Evolutionary conservation across 1,140 invertebrate genomes (phyloP).

Genomic region (Procambarus clarkii): DNA sequence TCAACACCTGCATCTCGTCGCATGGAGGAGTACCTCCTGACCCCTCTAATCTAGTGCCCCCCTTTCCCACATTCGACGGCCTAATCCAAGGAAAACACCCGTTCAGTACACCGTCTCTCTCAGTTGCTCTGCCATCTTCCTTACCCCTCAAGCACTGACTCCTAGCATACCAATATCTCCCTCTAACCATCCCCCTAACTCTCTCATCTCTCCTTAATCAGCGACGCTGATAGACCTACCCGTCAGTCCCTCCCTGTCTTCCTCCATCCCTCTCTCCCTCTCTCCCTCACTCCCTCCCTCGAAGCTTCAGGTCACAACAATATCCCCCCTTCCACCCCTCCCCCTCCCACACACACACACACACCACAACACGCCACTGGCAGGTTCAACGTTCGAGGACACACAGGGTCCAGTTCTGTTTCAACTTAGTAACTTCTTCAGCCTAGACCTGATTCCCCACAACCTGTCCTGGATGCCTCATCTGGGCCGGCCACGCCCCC

Average conservation of each 20-base stretch:
- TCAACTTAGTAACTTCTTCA: slow-evolving; percentile 41
- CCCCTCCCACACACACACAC: no score
- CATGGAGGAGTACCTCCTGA: no score
- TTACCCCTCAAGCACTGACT: neutral
- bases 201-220: slow-evolving; percentile 8
- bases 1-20: no score
- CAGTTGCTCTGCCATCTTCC: neutral
- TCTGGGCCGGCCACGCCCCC: neutral
- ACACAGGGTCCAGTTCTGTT: slow-evolving; percentile 51
- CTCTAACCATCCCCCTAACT: neutral
- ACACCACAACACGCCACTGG: slow-evolving; percentile 39
- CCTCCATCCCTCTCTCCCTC: neutral
- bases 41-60: no score
- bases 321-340: no score
- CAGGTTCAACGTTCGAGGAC: slow-evolving; percentile 21
- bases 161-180: neutral
- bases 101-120: no score
- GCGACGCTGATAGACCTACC: neutral
- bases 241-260: neutral
- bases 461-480: slow-evolving; percentile 18
- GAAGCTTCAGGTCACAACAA: no score
- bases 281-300: neutral
- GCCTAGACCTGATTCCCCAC: slow-evolving; percentile 56
- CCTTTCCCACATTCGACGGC: no score
- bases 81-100: no score